A percentile compares a stretch with the other conserved stretches of the same genome.
Conservation (phyloP, 2,888 invertebrate species). For the Thalpophila matura region DNA sequence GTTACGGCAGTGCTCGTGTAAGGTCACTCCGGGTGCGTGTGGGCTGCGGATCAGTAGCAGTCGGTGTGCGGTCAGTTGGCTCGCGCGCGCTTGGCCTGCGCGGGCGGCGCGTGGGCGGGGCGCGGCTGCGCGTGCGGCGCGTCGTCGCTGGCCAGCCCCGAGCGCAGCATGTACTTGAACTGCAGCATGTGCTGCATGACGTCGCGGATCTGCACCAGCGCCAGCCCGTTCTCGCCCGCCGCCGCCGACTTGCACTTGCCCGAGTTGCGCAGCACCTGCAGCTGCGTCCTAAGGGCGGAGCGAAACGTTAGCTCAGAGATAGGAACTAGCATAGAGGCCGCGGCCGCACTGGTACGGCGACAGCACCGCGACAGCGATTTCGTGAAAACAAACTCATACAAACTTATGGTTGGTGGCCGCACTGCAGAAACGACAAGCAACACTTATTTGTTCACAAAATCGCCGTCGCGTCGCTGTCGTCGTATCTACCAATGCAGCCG, state of each 20-base stretch:
- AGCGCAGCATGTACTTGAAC: slow-evolving; percentile 95
- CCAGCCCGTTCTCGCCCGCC: slow-evolving; percentile 93
- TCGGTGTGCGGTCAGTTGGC: slow-evolving; percentile 74
- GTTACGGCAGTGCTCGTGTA: too few relatives aligned
- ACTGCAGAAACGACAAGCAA: too few relatives aligned
- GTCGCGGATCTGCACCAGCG: slow-evolving; percentile 95
- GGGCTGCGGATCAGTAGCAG: background rate
- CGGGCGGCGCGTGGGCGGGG: slow-evolving; percentile 65
- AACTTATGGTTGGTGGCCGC: too few relatives aligned
- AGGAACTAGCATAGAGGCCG: too few relatives aligned
- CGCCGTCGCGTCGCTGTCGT: too few relatives aligned
- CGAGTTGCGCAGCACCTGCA: slow-evolving; percentile 94
- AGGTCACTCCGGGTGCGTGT: too few relatives aligned
- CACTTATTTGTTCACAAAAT: too few relatives aligned
- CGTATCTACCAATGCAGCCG: too few relatives aligned
- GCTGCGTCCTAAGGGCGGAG: slow-evolving; percentile 92
- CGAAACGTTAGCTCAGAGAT: too few relatives aligned
- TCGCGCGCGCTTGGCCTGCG: slow-evolving; percentile 75
- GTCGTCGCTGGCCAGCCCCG: slow-evolving; percentile 78
- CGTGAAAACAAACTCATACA: too few relatives aligned
- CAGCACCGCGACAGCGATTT: too few relatives aligned
- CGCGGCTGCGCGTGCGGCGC: slow-evolving; percentile 63
- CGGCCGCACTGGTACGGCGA: too few relatives aligned
- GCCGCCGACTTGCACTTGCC: slow-evolving; percentile 93
- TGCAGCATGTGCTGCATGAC: slow-evolving; percentile 96